These are phyloP conservation scores for Plemyria rubiginata DNA, from an alignment of 2,888 invertebrate genomes.

Conservation along the genomic window DNA sequence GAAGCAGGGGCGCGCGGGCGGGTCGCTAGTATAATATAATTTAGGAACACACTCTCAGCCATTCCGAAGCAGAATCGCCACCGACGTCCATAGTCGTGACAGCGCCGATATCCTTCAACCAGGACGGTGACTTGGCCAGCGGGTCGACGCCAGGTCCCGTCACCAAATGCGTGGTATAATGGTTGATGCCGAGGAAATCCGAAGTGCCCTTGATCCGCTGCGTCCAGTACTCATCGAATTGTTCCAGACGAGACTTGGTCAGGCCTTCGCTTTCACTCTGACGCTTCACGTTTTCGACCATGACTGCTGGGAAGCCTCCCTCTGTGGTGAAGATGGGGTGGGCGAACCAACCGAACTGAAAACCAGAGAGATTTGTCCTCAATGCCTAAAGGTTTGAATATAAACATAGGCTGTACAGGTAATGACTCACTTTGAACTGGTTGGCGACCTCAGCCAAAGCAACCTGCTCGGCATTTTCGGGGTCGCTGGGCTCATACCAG, in stretches of 20 bases:
- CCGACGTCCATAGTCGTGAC: constrained; percentile 76
- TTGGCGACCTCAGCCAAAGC: constrained; percentile 79
- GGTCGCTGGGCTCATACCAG: constrained; percentile 80
- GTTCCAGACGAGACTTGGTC: constrained; percentile 69
- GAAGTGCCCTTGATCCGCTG: constrained; percentile 78
- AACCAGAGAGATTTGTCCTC: background rate
- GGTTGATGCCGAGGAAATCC: constrained; percentile 80
- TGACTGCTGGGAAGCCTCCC: constrained; percentile 79
- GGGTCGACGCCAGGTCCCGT: constrained; percentile 74
- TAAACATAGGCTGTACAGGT: too few relatives aligned
- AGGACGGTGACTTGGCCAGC: constrained; percentile 74
- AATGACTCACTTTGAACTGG: constrained; percentile 73
- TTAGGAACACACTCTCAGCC: constrained; percentile 66
- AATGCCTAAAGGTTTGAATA: too few relatives aligned
- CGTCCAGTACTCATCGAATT: constrained; percentile 77
- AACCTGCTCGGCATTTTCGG: constrained; percentile 69
- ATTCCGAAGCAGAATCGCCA: constrained; percentile 76
- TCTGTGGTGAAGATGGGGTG: constrained; percentile 79
- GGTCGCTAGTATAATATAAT: too few relatives aligned
- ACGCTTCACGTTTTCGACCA: constrained; percentile 75
- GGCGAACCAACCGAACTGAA: constrained; percentile 83
- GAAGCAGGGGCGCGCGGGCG: too few relatives aligned
- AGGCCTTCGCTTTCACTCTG: constrained; percentile 75
- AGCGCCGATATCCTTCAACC: constrained; percentile 80
- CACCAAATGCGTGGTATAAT: constrained; percentile 78